These are phyloP conservation scores for Coptodon bakossiorum DNA, from an alignment of 2,113 vertebrate species.

Conservation along the genomic window DNA sequence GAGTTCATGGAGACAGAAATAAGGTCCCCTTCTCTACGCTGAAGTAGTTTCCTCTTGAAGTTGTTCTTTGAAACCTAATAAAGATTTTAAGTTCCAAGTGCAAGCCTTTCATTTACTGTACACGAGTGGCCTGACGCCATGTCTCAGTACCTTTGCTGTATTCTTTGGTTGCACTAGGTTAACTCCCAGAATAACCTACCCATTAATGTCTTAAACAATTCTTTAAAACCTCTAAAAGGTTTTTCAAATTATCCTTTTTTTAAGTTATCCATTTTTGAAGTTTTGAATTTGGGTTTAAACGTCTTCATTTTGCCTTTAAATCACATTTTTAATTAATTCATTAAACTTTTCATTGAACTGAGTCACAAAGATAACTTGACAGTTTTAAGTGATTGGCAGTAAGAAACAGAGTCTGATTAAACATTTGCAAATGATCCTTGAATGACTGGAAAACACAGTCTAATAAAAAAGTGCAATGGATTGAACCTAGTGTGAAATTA, in stretches of 20 bases:
- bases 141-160: not conserved
- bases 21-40: not conserved
- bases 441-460: not conserved
- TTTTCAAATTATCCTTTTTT: not conserved
- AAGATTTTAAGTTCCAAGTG: not conserved
- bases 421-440: not conserved
- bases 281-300: not conserved
- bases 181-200: not conserved
- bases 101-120: not conserved
- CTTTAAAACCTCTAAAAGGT: not conserved
- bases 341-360: not conserved
- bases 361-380: not conserved
- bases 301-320: not conserved
- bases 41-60: not conserved
- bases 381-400: not conserved
- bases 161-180: not conserved
- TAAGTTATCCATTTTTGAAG: not conserved
- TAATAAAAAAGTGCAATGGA: fast-evolving
- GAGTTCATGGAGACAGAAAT: not conserved
- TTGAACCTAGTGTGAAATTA: not conserved
- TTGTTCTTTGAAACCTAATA: not conserved
- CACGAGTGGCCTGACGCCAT: not conserved
- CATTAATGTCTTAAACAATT: not conserved
- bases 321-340: not conserved
- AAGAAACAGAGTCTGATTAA: not conserved